These are phyloP conservation scores for Stegastes partitus DNA, from an alignment of 2,113 vertebrate genomes.

Conservation along the genomic window DNA sequence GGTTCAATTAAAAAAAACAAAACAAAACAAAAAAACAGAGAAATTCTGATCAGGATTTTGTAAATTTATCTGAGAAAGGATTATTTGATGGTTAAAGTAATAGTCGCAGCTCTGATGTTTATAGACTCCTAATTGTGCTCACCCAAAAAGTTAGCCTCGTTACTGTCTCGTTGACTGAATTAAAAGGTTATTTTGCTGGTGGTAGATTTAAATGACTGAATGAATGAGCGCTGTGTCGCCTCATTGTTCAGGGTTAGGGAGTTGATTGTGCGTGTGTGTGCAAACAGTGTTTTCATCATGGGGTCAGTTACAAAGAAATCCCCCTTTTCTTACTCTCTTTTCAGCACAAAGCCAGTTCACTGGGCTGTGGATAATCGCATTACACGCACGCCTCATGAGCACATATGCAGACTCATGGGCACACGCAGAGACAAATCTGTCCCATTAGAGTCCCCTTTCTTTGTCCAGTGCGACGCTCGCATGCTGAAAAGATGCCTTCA, in stretches of 20 bases:
- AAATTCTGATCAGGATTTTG: too few species aligned
- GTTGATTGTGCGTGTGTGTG: slow-evolving; percentile 7
- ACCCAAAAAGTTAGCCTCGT: not conserved
- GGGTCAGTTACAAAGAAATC: slow-evolving; percentile 79
- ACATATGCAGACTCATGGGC: slow-evolving; percentile 12
- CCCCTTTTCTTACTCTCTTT: slow-evolving; percentile 65
- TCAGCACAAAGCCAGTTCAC: slow-evolving; percentile 70
- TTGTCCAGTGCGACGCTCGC: not conserved
- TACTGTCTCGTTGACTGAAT: slow-evolving; percentile 11
- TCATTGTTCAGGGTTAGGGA: slow-evolving; percentile 5
- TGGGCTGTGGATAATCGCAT: slow-evolving; percentile 77
- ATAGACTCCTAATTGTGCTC: too few species aligned
- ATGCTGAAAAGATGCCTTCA: slow-evolving; percentile 24
- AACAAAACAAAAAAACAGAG: too few species aligned
- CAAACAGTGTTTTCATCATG: slow-evolving; percentile 26
- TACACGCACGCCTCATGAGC: slow-evolving; percentile 63
- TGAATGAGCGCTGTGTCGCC: slow-evolving; percentile 8
- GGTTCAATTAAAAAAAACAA: too few species aligned
- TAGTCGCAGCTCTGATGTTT: too few species aligned
- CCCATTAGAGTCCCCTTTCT: slow-evolving; percentile 28
- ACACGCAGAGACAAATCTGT: slow-evolving; percentile 56
- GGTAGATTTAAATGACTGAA: not conserved
- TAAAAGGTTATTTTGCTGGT: slow-evolving; percentile 2
- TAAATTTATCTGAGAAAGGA: too few species aligned
- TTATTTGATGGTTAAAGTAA: too few species aligned